These are phyloP conservation scores for Pseudorasbora parva DNA, from an alignment of 2,113 vertebrate genomes.

Conservation along the genomic window DNA sequence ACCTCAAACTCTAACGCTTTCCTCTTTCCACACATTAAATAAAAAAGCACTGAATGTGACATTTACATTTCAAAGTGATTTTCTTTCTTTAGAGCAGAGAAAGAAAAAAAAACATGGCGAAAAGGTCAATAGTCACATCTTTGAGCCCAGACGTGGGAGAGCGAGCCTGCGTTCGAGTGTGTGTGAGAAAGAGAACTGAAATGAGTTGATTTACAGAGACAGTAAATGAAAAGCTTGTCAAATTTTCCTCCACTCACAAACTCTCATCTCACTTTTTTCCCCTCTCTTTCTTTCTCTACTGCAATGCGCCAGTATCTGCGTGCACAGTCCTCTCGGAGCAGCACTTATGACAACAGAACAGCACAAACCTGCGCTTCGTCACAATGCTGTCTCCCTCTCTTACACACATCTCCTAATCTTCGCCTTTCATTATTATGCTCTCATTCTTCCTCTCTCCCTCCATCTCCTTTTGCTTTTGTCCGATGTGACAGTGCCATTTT, in stretches of 20 bases:
- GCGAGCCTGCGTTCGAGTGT: constrained; percentile 2
- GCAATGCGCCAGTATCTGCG: constrained; percentile 76
- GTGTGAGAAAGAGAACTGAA: constrained; percentile 39
- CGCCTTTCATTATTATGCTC: constrained; percentile 28
- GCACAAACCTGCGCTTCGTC: background rate
- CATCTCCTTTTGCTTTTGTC: constrained; percentile 57
- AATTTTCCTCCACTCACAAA: constrained; percentile 57
- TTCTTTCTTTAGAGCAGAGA: constrained; percentile 33
- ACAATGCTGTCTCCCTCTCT: constrained; percentile 41
- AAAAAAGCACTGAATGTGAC: constrained; percentile 59
- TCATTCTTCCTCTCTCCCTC: constrained; percentile 24
- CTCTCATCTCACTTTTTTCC: constrained; percentile 40
- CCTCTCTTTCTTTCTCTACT: constrained; percentile 65
- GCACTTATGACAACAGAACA: constrained; percentile 38
- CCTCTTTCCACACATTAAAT: constrained; percentile 54
- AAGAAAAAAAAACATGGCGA: constrained; percentile 43
- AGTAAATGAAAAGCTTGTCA: constrained; percentile 68
- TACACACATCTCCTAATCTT: constrained; percentile 20
- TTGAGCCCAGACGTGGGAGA: constrained; percentile 24
- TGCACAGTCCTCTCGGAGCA: constrained; percentile 54
- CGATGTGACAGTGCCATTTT: constrained; percentile 47
- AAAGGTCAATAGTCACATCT: constrained; percentile 64
- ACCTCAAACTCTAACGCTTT: background rate
- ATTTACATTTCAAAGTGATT: constrained; percentile 62
- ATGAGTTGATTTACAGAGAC: constrained; percentile 71